phyloP scores from a whole-genome alignment of 2,797 vertebrate species.

The Brotogeris chrysoptera region DNA sequence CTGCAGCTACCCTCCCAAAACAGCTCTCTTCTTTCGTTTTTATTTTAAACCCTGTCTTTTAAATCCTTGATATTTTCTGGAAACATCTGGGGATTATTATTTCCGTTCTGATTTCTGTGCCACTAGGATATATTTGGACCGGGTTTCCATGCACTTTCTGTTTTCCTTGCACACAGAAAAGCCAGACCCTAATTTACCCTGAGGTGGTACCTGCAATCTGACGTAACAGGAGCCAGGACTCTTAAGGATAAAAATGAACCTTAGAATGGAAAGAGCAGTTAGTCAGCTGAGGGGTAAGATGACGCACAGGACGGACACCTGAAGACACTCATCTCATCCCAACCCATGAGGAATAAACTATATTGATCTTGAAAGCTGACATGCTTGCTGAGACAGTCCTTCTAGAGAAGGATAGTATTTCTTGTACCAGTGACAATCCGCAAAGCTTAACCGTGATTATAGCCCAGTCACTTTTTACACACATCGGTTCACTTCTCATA shows the following conservation, averaged over 20 bases:
- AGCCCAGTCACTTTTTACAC: neutral
- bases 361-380: neutral
- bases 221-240: neutral
- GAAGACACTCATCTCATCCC: neutral
- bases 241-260: neutral
- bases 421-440: neutral
- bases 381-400: neutral
- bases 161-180: neutral
- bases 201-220: neutral
- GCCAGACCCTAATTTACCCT: neutral
- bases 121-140: neutral
- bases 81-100: neutral
- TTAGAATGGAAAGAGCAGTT: neutral
- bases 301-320: neutral
- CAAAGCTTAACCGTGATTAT: neutral
- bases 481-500: neutral
- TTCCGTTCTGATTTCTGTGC: neutral
- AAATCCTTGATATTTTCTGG: neutral
- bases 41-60: neutral
- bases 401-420: neutral
- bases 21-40: rapidly evolving
- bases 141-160: neutral
- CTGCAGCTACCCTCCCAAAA: neutral
- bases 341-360: neutral
- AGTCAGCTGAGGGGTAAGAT: rapidly evolving